Evolutionary conservation across 2,888 invertebrate genomes (phyloP).

Genomic region (Cistogaster globosa): DNA sequence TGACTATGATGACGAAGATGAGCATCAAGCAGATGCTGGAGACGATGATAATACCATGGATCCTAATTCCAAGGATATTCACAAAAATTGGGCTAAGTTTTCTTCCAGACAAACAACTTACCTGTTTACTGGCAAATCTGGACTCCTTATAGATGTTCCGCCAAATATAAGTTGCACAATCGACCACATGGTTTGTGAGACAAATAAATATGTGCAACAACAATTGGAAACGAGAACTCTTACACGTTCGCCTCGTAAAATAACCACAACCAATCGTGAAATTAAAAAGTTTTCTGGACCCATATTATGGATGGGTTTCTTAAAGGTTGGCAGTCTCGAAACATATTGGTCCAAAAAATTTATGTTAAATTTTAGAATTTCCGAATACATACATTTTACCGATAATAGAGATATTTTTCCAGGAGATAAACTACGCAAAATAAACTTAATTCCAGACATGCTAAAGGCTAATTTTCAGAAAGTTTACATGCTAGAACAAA

Average conservation of each 20-base stretch:
- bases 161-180: conserved; percentile 61
- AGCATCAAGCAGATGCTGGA: no score
- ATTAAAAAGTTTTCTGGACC: conserved; percentile 60
- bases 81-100: conserved; percentile 54
- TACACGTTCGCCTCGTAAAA: conserved; percentile 47
- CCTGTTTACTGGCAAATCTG: conserved; percentile 40
- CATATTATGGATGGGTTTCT: conserved; percentile 68
- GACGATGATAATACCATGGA: conserved; percentile 39
- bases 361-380: no score
- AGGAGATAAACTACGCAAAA: no score
- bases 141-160: conserved; percentile 27
- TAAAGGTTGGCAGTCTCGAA: conserved; percentile 62
- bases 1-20: no score
- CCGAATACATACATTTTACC: no score
- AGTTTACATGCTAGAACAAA: conserved; percentile 12
- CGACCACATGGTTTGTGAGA: conserved; percentile 49
- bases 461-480: conserved; percentile 1
- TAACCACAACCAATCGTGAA: no score
- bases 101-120: conserved; percentile 44
- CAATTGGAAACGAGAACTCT: no score
- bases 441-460: background rate
- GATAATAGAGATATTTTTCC: no score
- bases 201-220: conserved; percentile 43
- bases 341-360: conserved; percentile 61
- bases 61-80: conserved; percentile 42